Percentiles rank a stretch among this genome's conserved stretches.
Conservation (phyloP, 2,888 invertebrate species). For the Crepidodera aurea region DNA sequence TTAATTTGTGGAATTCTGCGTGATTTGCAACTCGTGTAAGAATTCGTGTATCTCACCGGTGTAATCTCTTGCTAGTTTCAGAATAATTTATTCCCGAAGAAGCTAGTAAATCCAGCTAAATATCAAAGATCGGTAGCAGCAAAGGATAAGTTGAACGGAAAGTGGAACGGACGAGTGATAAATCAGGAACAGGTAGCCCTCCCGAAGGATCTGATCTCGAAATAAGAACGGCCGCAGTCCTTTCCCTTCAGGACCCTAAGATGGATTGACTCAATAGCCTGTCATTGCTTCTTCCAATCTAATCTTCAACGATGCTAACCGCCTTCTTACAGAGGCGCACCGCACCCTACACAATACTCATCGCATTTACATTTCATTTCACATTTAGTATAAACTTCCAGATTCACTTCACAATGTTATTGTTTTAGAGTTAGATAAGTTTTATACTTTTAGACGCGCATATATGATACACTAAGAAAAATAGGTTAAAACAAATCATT, state of each 20-base stretch:
- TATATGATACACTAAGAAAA: no score
- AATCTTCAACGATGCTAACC: slow-evolving; percentile 46
- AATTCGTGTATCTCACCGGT: slow-evolving; percentile 39
- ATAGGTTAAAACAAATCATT: no score
- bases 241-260: slow-evolving; percentile 56
- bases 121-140: slow-evolving; percentile 60
- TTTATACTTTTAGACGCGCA: no score
- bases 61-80: slow-evolving; percentile 42
- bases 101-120: slow-evolving; percentile 60
- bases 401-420: neutral
- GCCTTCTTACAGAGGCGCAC: slow-evolving; percentile 30
- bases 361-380: neutral
- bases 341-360: neutral
- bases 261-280: slow-evolving; percentile 57
- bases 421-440: neutral
- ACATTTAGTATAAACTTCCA: neutral
- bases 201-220: slow-evolving; percentile 58
- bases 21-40: slow-evolving; percentile 40
- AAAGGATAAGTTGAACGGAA: slow-evolving; percentile 59
- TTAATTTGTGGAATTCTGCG: slow-evolving; percentile 30
- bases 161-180: slow-evolving; percentile 61
- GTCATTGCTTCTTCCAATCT: slow-evolving; percentile 54
- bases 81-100: slow-evolving; percentile 58
- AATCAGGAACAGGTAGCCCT: slow-evolving; percentile 62
- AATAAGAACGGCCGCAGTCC: slow-evolving; percentile 58